Conservation (phyloP, 2,113 vertebrate genomes). For the Eulemur rufifrons region DNA sequence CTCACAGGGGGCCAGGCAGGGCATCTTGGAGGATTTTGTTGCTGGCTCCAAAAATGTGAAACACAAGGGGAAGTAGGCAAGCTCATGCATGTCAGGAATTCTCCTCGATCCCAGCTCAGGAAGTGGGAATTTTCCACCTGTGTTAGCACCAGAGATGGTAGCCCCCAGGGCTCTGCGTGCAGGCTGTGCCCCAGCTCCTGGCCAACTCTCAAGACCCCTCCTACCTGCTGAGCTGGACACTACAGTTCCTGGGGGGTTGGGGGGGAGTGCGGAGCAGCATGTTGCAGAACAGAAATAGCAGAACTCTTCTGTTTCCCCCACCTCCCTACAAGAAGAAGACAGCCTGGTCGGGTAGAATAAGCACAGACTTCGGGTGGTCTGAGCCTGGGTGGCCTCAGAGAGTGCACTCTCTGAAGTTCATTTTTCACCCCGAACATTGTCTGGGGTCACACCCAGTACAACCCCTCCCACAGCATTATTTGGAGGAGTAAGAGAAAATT, state of each 20-base stretch:
- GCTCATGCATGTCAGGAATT: neutral
- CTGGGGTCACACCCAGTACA: neutral
- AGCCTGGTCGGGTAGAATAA: no score
- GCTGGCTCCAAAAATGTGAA: neutral
- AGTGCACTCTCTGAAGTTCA: neutral
- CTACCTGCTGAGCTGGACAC: neutral
- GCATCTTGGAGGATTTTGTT: neutral
- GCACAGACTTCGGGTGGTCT: neutral
- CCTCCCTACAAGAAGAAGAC: rapidly evolving
- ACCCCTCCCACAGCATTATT: rapidly evolving
- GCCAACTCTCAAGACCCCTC: neutral
- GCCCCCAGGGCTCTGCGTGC: rapidly evolving
- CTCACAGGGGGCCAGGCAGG: rapidly evolving
- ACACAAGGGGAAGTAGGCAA: neutral
- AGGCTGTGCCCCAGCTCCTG: neutral
- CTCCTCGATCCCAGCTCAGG: neutral
- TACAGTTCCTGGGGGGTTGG: no score
- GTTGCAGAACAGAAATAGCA: no score
- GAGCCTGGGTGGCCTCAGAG: no score
- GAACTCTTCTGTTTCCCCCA: neutral
- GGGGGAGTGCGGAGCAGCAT: rapidly evolving
- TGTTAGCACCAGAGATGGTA: neutral
- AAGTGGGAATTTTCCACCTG: neutral
- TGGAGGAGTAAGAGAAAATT: neutral
- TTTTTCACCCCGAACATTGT: neutral